These are phyloP conservation scores for Griposia aprilina DNA, from an alignment of 2,888 invertebrate genomes.

Conservation along the genomic window DNA sequence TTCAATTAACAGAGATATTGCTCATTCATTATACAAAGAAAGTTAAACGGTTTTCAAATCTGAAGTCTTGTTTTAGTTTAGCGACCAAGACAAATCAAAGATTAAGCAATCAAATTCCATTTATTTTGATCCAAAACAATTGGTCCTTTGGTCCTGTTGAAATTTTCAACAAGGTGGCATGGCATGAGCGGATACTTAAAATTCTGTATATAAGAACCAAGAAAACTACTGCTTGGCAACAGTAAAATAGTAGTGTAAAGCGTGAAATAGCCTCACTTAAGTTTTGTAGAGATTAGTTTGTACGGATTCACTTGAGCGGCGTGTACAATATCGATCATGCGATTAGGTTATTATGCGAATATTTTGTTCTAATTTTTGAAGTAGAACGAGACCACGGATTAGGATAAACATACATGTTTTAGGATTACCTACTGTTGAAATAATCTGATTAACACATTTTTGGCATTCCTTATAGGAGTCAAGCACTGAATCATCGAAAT, in stretches of 20 bases:
- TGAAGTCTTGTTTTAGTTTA: neutral
- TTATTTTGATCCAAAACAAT: neutral
- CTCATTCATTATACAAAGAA: slow-evolving; percentile 16
- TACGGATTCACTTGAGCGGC: slow-evolving; percentile 61
- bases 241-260: slow-evolving; percentile 24
- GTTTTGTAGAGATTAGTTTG: slow-evolving; percentile 62
- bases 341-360: slow-evolving; percentile 60
- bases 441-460: slow-evolving; percentile 11
- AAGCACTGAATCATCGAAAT: neutral
- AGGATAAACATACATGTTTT: slow-evolving; percentile 34
- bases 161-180: neutral
- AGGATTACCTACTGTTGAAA: slow-evolving; percentile 12
- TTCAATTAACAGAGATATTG: slow-evolving; percentile 9
- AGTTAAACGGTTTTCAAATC: slow-evolving; percentile 5
- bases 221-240: slow-evolving; percentile 28
- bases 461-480: neutral
- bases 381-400: slow-evolving; percentile 49
- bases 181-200: no score
- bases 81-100: neutral
- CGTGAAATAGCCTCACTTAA: slow-evolving; percentile 59
- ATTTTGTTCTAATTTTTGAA: slow-evolving; percentile 57
- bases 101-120: neutral
- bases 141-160: neutral
- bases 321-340: slow-evolving; percentile 60
- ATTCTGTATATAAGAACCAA: neutral